Base-by-base conservation (phyloP, 2,888 invertebrate species). In the Meandrusa payeni region DNA sequence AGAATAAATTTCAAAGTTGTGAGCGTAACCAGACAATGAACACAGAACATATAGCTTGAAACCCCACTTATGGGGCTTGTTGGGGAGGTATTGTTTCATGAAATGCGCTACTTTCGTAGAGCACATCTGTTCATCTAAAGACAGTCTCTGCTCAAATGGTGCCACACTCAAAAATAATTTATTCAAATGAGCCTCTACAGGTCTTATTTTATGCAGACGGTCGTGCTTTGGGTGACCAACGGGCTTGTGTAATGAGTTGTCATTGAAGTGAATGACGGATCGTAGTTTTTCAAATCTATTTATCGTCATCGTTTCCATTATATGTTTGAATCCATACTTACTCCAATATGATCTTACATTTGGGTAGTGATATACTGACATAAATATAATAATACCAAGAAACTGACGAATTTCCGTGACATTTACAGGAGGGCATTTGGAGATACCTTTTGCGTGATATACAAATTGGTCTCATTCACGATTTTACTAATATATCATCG, bases 281-380 rank as follows among this genome's bases (percentile, higher is more conserved):
- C 50, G 50, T 44, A 52, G 51, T 51, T 52, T 58, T 43, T 63
- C 57, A 57, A 60, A 64, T 4, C 47, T 52, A 43, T 61, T 60
- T 24, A 57, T 34, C 45, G 54, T 46, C 56, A 61, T 59, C 45
- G 48, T 54, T 41, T 45, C 43, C 40, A 36, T 44, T 46, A 58
- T 54, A 5, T 51, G 54, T 1, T 52, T 50, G 54, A 51, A 57
- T 3, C 57, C 58, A 52, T 54, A 51, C 40, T 29, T 50, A n/a
- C 42, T 42, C 57, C 57, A 59, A 46, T 56, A 60, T 46, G 54
- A 56, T 47, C 55, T 50, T 38, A 40, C 48, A 46, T 45, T 57
- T 33, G 58, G 58, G 51, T 36, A 57, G 49, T 52, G 51, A 3
- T 19, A 6, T 34, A 56, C 51, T 44, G 57, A 57, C 51, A 54